phyloP scores from a whole-genome alignment of 2,888 invertebrate genomes.

The Nomada ferruginata region DNA sequence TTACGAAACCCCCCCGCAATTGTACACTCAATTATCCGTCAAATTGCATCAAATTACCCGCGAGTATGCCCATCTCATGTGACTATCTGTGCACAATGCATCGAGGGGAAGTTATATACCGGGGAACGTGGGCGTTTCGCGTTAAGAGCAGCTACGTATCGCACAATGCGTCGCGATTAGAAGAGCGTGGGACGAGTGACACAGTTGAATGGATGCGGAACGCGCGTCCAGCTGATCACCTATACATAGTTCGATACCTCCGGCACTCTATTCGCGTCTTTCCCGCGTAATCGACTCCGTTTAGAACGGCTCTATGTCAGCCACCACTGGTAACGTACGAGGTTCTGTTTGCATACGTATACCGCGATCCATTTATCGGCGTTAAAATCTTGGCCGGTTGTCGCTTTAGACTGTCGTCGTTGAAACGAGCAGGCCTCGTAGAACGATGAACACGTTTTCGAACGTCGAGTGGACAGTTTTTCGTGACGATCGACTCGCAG shows the following conservation, averaged over 20 bases:
- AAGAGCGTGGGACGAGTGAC: slow-evolving; percentile 64
- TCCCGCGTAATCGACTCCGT: slow-evolving; percentile 16
- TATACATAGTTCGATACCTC: slow-evolving; percentile 10
- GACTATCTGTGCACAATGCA: slow-evolving; percentile 23
- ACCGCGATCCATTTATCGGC: background rate
- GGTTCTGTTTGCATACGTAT: slow-evolving; percentile 20
- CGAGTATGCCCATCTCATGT: background rate
- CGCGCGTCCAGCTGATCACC: slow-evolving; percentile 59
- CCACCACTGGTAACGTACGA: slow-evolving; percentile 6
- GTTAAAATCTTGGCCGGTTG: background rate
- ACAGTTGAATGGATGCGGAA: slow-evolving; percentile 58
- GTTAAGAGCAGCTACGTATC: slow-evolving; percentile 48
- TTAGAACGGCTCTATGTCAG: slow-evolving; percentile 21
- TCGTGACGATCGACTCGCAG: slow-evolving; percentile 23
- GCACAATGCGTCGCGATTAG: slow-evolving; percentile 67
- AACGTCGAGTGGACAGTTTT: slow-evolving; percentile 13
- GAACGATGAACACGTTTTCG: slow-evolving; percentile 21
- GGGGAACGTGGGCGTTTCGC: slow-evolving; percentile 57
- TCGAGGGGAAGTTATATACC: slow-evolving; percentile 11
- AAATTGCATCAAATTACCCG: slow-evolving; percentile 35
- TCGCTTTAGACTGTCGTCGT: background rate
- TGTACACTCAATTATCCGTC: slow-evolving; percentile 10
- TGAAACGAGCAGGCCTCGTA: background rate
- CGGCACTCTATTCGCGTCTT: background rate
- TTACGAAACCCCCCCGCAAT: background rate